phyloP scores from a whole-genome alignment of 2,113 vertebrate species.

The Cynopterus brachyotis region DNA sequence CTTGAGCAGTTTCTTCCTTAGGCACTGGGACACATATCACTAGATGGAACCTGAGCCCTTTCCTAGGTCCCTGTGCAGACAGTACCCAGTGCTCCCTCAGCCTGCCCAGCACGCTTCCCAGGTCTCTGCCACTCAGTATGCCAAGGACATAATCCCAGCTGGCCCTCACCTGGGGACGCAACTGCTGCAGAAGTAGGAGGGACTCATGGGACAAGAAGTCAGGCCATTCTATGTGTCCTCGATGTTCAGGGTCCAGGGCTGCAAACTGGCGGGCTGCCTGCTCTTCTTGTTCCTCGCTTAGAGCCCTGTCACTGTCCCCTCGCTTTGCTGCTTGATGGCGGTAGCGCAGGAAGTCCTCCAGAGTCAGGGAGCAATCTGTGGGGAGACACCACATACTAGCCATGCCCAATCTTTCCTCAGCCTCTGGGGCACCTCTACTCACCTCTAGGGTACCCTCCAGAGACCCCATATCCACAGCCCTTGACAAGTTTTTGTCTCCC shows the following conservation, averaged over 20 bases:
- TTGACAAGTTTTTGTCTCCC: not conserved
- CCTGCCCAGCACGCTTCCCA: not conserved
- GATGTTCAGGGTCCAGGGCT: slow-evolving; percentile 91
- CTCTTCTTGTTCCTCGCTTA: slow-evolving; percentile 91
- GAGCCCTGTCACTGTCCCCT: slow-evolving; percentile 86
- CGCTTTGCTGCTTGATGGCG: slow-evolving; percentile 94
- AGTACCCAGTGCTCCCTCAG: not conserved
- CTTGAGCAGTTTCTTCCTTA: not conserved
- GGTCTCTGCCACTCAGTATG: not conserved
- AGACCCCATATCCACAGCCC: not conserved
- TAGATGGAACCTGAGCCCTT: not conserved
- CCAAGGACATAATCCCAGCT: not conserved
- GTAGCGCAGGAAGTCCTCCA: slow-evolving; percentile 95
- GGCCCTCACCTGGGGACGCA: slow-evolving; percentile 90
- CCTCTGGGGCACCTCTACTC: not conserved
- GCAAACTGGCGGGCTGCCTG: slow-evolving; percentile 92
- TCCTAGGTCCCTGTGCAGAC: not conserved
- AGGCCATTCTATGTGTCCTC: slow-evolving; percentile 92
- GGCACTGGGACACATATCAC: not conserved
- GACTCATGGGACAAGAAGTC: slow-evolving; percentile 97
- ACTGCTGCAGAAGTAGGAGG: slow-evolving; percentile 90
- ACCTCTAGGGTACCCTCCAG: not conserved
- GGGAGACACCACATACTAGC: not conserved
- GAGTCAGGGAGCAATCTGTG: slow-evolving; percentile 91
- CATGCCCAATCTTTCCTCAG: not conserved